These are phyloP conservation scores for Erythrocercus mccallii DNA, from an alignment of 2,113 vertebrate species.

Conservation along the genomic window DNA sequence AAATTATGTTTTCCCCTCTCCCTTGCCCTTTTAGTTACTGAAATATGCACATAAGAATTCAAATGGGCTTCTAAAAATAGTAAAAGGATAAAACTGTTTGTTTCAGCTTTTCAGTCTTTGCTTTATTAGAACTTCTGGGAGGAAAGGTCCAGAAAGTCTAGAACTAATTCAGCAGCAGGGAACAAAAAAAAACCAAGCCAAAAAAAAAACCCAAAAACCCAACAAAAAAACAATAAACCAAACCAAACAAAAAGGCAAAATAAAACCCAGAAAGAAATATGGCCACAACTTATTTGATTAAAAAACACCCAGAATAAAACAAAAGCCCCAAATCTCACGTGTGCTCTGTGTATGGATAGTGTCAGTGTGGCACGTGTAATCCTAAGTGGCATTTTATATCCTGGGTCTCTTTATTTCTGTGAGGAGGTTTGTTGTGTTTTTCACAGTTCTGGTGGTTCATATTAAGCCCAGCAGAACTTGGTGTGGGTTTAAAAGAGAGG, in stretches of 20 bases:
- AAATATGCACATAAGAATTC: slow-evolving; percentile 31
- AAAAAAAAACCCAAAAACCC: too few species aligned
- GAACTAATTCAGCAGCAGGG: neutral
- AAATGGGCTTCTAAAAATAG: slow-evolving; percentile 29
- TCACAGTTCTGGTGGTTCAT: neutral
- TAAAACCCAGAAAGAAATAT: neutral
- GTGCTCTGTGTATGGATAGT: neutral
- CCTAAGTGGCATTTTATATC: neutral
- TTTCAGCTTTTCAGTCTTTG: neutral
- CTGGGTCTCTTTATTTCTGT: neutral
- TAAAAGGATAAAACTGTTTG: neutral
- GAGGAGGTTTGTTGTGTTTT: neutral
- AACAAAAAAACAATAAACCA: too few species aligned
- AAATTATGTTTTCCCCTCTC: neutral
- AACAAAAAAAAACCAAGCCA: neutral
- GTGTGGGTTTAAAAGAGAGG: neutral
- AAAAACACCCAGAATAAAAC: neutral
- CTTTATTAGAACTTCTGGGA: neutral
- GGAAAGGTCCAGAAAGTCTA: neutral
- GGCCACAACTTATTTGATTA: neutral
- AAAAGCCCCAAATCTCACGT: neutral
- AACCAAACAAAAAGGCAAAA: too few species aligned
- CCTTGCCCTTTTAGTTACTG: slow-evolving; percentile 5
- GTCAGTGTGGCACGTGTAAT: neutral
- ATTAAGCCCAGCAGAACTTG: neutral